Evolutionary conservation across 1,140 invertebrate genomes (phyloP), one percentile per base, ranked within the genome.

Genomic region (Megalopta genalis): DNA sequence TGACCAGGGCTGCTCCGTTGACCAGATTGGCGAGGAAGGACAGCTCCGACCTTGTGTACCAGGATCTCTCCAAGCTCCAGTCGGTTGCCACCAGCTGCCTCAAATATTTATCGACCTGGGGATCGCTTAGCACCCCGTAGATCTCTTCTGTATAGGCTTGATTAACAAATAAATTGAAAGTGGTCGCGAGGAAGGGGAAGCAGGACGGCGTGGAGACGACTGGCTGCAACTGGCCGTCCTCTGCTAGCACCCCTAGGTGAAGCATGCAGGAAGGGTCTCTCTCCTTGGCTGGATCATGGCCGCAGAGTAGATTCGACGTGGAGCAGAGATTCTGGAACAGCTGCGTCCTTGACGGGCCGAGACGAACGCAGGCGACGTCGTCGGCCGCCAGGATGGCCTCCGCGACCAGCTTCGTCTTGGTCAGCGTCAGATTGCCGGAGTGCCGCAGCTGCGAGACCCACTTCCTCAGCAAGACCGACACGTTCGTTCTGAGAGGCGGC

Each of bases 251-350:
- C 14, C 86, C 87, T 0, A 93, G 79, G 71, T 86, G 88, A 8
- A 91, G 91, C 21, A 93, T 81, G 1, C 86, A 89, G 8, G 86
- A 62, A 27, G 92, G 91, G 64, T 89, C 86, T n/a, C 92, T 80
- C 49, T 90, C 77, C 14, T n/a, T n/a, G n/a, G n/a, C n/a, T n/a
- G n/a, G n/a, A n/a, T n/a, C n/a, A n/a, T n/a, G n/a, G n/a, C n/a
- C n/a, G n/a, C n/a, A n/a, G n/a, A 93, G 77, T 70, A 93, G 88
- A 88, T 93, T 93, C 25, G 92, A 93, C 0, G 79, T 87, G 1
- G 72, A 86, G 42, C 91, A 72, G 23, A 93, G 71, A 54, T 69
- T 88, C 16, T 74, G 72, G 66, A 91, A 92, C 14, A 93, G 65
- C 6, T 89, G 87, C 0, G 81, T 64, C 64, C 89, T 90, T 0